Evolutionary conservation across 64 coral and sea anemone species (phyloP).

Genomic region (Montipora sp.): DNA sequence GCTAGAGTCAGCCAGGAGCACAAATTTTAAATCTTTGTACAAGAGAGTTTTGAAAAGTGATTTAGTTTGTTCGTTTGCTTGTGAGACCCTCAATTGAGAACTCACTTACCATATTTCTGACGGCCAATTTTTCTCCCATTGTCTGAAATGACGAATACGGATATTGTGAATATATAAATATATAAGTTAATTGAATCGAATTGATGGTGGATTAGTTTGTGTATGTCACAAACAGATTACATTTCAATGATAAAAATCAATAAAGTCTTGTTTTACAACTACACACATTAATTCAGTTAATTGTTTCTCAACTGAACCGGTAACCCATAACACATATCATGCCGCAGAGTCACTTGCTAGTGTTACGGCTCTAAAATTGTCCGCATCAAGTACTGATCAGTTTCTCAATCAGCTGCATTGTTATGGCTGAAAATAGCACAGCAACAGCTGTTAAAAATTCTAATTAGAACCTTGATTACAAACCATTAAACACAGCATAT

Average conservation of each 20-base stretch:
- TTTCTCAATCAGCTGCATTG: no score
- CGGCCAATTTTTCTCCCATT: background rate
- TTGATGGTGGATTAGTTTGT: background rate
- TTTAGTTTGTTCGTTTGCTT: background rate
- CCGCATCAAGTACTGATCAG: no score
- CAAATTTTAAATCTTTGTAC: background rate
- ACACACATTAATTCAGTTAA: no score
- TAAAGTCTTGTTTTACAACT: no score
- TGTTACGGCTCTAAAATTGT: no score
- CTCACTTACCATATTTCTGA: background rate
- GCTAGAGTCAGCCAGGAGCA: background rate
- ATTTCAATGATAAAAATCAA: no score
- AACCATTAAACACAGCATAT: background rate
- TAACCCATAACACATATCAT: no score
- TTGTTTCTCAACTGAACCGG: no score
- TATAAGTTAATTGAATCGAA: background rate
- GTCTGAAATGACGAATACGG: background rate
- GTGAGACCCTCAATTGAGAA: background rate
- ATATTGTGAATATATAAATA: background rate
- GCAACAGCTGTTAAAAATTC: no score
- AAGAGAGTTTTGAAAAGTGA: background rate
- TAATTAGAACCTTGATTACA: background rate
- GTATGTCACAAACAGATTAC: no score
- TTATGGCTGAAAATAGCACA: no score
- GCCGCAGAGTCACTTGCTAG: no score